Evolutionary conservation across 2,113 vertebrate genomes (phyloP), one percentile per base, ranked within the genome.

Genomic region (Psittacula cyanocephala): DNA sequence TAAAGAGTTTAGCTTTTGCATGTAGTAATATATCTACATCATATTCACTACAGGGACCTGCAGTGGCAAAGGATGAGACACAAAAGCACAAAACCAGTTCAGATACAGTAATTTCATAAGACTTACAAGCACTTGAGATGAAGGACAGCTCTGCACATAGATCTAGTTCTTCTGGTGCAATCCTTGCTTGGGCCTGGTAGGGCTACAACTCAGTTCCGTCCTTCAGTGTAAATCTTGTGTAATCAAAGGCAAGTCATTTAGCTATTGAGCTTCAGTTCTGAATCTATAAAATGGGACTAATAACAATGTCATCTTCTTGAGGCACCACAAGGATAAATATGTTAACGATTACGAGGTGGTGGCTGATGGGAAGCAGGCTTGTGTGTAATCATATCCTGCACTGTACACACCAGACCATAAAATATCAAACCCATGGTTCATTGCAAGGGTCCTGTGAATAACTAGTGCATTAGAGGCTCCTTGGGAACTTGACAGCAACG

Each of bases 331-430:
- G 91, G 77, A 93, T 96, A 91, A 94, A 84, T 93, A 88, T 79
- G 74, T 92, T 95, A 93, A 97, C 3, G 81, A 90, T 93, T 96
- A 94, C 0, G 8, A 93, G 88, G 92, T 92, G 86, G 72, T 92
- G 77, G 83, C 82, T 96, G 95, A 96, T 94, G 86, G 68, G 90
- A 93, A 95, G 81, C 96, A 97, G 96, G 69, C 83, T 91, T 79
- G 62, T 91, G 90, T 92, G 86, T 96, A 96, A 96, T 95, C 83
- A 91, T 94, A 92, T 81, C 90, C 93, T 94, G 83, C 88, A 92
- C 90, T 93, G 86, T 95, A 94, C 83, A 92, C 77, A 88, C 65
- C 64, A 91, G 77, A 91, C 72, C 80, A 70, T 94, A 90, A 94
- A 94, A 91, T 90, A 83, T 22, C 93, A 93, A 96, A 92, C 80